Evolutionary conservation across 2,797 vertebrate species (phyloP), one percentile per base, ranked within the genome.

Genomic region (Pogoniulus pusillus): DNA sequence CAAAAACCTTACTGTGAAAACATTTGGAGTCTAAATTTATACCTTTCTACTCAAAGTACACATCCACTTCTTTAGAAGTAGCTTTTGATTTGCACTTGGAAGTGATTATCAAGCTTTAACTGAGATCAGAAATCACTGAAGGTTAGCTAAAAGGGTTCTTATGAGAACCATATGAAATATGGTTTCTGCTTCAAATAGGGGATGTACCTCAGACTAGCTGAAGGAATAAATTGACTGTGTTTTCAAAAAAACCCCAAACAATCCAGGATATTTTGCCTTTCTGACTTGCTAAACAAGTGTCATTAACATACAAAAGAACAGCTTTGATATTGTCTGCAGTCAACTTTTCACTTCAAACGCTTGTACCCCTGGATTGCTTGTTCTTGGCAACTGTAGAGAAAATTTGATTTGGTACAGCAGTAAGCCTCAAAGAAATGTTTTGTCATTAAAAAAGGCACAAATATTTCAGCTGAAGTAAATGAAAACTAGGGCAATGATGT

Each of bases 11-110:
- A 12, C 59, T 73, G 68, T 85, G 62, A 81, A 90, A 87, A 65
- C 32, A 77, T 84, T 82, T 94, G 30, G 27, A 34, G 30, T 85
- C 49, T 93, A 82, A 92, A 82, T 87, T 58, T 89, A 51, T 81
- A 53, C 16, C 19, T 80, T 74, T 85, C 45, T 80, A 32, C 58
- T 89, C 41, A 30, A 77, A 87, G 51, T 57, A 66, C 16, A 30
- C 3, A 16, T 68, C 58, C 8, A 3, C 69, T 59, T 49, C 53
- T 60, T 81, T 51, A 70, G 68, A 66, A 76, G 14, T 63, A 53
- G 10, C 7, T 63, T 95, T 93, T 91, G 60, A 79, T 84, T 85
- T 90, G 45, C 47, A 63, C 80, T 92, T 90, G 60, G 69, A 88
- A 83, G 37, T 27, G 75, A 73, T 85, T 51, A 78, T 63, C 76